phyloP scores from a whole-genome alignment of 2,888 invertebrate genomes.

The Gibbula magus region DNA sequence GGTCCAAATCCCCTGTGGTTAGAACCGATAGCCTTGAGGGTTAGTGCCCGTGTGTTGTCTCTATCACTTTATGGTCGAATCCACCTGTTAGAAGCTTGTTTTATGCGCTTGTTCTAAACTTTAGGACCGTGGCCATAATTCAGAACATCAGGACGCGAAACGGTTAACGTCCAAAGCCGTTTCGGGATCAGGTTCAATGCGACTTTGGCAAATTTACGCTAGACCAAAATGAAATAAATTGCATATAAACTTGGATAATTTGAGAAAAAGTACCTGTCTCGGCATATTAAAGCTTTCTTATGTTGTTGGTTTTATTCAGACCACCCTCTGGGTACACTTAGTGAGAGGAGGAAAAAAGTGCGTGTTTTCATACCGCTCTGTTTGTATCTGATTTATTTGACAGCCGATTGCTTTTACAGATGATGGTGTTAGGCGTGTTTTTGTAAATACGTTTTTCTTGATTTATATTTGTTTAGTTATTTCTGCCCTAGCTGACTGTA shows the following conservation, averaged over 20 bases:
- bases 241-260: neutral
- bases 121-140: conserved; percentile 1
- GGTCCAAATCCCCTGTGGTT: conserved; percentile 11
- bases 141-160: neutral
- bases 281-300: conserved; percentile 18
- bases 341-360: conserved; percentile 9
- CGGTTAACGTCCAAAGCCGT: neutral
- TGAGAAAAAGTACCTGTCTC: conserved; percentile 8
- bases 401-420: conserved; percentile 15
- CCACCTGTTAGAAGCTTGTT: conserved; percentile 21
- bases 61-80: conserved; percentile 1
- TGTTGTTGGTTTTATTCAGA: neutral
- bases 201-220: conserved; percentile 1
- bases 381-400: conserved; percentile 18
- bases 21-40: conserved; percentile 16
- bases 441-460: conserved; percentile 18
- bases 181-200: neutral
- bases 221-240: conserved; percentile 16
- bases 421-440: neutral
- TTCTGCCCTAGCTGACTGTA: neutral
- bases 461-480: conserved; percentile 25
- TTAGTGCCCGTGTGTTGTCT: neutral
- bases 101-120: conserved; percentile 5
- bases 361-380: conserved; percentile 14
- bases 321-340: neutral